Percentiles rank a stretch among this genome's conserved stretches.
phyloP scores from a whole-genome alignment of 2,113 vertebrate genomes.

The Furnarius figulus region DNA sequence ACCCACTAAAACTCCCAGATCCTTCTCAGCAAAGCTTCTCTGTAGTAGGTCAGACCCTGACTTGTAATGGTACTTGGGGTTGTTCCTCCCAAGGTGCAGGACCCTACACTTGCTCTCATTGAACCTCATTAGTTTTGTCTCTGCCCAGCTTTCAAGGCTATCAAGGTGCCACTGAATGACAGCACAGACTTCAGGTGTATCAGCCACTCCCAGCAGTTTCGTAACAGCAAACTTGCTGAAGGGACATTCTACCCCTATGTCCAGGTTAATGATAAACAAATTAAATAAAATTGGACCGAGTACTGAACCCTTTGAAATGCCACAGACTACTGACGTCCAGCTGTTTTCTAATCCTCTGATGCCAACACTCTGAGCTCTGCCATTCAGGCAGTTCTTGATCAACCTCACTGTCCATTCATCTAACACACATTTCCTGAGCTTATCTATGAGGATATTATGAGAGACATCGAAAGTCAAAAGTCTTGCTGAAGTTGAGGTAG shows the following conservation, averaged over 20 bases:
- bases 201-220: background rate
- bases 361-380: background rate
- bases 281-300: too few relatives aligned
- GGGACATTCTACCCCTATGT: background rate
- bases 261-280: too few relatives aligned
- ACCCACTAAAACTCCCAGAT: background rate
- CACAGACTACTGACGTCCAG: background rate
- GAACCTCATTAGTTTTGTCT: background rate
- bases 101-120: background rate
- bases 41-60: background rate
- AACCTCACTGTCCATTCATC: background rate
- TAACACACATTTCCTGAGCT: background rate
- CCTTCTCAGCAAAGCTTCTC: background rate
- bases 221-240: background rate
- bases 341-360: background rate
- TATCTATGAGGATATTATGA: background rate
- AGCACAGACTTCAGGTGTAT: background rate
- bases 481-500: background rate
- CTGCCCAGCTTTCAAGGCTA: background rate
- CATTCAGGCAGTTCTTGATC: background rate
- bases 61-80: background rate
- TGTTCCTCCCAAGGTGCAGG: background rate
- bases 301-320: background rate
- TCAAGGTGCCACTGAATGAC: background rate
- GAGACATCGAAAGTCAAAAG: background rate